Conservation (phyloP, 2,888 invertebrate genomes). For the Hyposoter didymator region DNA sequence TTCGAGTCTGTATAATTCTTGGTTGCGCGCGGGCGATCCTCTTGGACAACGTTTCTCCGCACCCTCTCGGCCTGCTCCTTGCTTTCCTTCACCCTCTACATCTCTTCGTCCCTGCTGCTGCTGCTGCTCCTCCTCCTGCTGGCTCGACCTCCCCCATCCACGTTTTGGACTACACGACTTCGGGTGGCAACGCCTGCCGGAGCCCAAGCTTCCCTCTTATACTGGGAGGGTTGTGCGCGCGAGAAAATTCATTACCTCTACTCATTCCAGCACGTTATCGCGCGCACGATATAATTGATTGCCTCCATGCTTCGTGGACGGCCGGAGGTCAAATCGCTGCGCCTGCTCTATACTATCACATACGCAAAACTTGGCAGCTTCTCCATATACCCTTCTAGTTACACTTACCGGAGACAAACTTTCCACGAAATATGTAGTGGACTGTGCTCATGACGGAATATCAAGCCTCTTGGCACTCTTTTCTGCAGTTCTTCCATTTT, state of each 20-base stretch:
- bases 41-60: constrained; percentile 74
- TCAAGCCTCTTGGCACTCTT: not conserved
- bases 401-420: not conserved
- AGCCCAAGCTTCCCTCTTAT: constrained; percentile 54
- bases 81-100: constrained; percentile 44
- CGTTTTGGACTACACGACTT: constrained; percentile 58
- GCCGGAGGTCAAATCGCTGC: constrained; percentile 69
- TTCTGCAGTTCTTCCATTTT: not conserved
- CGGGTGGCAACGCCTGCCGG: constrained; percentile 61
- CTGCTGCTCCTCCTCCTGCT: not conserved
- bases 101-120: not conserved
- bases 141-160: constrained; percentile 24
- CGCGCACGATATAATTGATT: constrained; percentile 78
- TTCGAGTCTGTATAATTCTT: constrained; percentile 67
- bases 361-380: constrained; percentile 36
- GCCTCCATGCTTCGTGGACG: constrained; percentile 71
- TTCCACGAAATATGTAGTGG: not conserved
- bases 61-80: constrained; percentile 65
- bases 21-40: constrained; percentile 67
- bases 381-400: constrained; percentile 25
- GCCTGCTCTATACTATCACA: constrained; percentile 31
- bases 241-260: constrained; percentile 80
- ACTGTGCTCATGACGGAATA: not conserved
- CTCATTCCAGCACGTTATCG: constrained; percentile 78
- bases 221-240: constrained; percentile 60